Percentiles rank a stretch among this genome's conserved stretches.
Evolutionary conservation across 2,797 vertebrate genomes (phyloP).

Genomic region (Typhlichthys eigenmanni): DNA sequence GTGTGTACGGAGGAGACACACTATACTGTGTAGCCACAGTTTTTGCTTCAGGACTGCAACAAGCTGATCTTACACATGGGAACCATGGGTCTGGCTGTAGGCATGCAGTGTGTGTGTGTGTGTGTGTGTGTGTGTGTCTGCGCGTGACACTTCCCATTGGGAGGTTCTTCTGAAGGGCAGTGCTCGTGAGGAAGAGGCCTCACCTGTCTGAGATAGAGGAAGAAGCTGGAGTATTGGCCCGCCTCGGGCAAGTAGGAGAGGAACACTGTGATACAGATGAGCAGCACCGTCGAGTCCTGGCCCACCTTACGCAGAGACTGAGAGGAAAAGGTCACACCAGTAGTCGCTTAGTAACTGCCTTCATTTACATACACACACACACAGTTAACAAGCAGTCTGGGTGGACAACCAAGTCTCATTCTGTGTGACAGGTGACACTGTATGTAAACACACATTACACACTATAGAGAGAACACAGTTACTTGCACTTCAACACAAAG

Average conservation of each 20-base stretch:
- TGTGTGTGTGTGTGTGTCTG: neutral
- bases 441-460: too few species aligned
- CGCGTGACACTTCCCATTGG: neutral
- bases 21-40: too few species aligned
- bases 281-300: slow-evolving; percentile 91
- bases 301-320: slow-evolving; percentile 91
- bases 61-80: neutral
- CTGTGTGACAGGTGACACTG: too few species aligned
- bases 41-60: too few species aligned
- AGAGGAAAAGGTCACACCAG: slow-evolving; percentile 8
- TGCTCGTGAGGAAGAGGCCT: neutral
- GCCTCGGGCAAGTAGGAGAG: slow-evolving; percentile 94
- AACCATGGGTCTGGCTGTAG: neutral
- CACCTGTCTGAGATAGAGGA: slow-evolving; percentile 92
- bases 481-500: too few species aligned
- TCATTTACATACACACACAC: too few species aligned
- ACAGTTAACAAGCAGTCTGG: too few species aligned
- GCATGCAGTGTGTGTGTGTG: neutral
- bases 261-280: slow-evolving; percentile 94
- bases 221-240: slow-evolving; percentile 94
- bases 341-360: neutral
- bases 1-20: too few species aligned
- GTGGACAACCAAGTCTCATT: too few species aligned
- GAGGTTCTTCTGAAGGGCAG: neutral
- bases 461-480: too few species aligned